Evolutionary conservation across 37 sponge, comb jelly and placozoan genomes (phyloP), one percentile per base, ranked within the genome.

Genomic region (Crambe crambe): DNA sequence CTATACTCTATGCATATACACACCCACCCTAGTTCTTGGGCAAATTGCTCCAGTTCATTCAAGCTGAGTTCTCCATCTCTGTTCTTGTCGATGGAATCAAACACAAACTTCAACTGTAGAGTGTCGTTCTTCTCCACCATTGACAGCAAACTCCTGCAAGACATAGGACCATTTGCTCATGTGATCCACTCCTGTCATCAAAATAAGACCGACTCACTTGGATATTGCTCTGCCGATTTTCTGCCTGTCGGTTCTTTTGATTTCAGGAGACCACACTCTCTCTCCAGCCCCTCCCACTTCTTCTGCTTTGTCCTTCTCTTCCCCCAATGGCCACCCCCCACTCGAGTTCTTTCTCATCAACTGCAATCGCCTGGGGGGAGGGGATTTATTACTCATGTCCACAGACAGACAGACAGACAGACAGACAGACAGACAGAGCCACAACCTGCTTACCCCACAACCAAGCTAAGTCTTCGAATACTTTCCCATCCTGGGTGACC

Each of bases 401-500:
- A 37, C 35, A 4, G 38, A 29, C 30, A 61, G 5, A 61, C 18
- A 23, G 25, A 29, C 63, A 10, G 10, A 37, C 35, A 4, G 38
- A 29, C 30, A 61, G 5, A 61, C 18, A 23, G 25, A 29, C 30
- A 20, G 63, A 20, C 18, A 23, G 63, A 61, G 21, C 42, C 12
- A 6, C 12, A 12, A 47, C 88, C 47, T 15, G 77, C 87, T 82
- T 34, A 82, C 90, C 87, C 90, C 31, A 93, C 73, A 18, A 89
- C 81, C 21, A 59, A 58, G 26, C 75, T 70, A 3, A 86, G 67
- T 54, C 56, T 78, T 40, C 85, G 35, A 34, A 93, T 68, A 35
- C 79, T 86, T 40, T 90, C 69, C 94, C 94, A 93, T 31, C 94
- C 94, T 20, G 94, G 94, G 62, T 93, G 94, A 31, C 72, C 27